phyloP scores from a whole-genome alignment of 2,797 vertebrate species.

The Artibeus jamaicensis region DNA sequence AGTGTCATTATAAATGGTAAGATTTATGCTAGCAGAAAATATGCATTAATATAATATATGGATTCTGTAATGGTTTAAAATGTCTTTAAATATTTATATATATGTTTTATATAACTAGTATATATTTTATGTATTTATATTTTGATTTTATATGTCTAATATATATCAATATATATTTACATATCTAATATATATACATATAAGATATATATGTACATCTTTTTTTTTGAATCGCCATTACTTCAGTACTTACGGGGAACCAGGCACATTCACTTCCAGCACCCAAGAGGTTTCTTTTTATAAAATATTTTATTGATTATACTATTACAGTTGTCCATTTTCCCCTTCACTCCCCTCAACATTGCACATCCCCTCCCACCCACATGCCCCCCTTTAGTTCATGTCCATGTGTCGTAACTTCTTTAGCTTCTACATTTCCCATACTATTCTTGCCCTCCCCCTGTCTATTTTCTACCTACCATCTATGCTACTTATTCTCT shows the following conservation, averaged over 20 bases:
- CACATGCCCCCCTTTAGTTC: too few species aligned
- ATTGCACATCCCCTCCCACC: too few species aligned
- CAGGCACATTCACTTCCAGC: background rate
- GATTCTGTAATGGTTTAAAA: background rate
- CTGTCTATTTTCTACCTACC: too few species aligned
- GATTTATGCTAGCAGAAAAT: background rate
- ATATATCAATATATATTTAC: background rate
- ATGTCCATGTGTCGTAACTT: too few species aligned
- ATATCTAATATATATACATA: background rate
- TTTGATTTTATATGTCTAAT: background rate
- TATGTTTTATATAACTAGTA: background rate
- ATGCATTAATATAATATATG: background rate
- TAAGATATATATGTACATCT: background rate
- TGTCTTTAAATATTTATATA: background rate
- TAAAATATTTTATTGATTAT: too few species aligned
- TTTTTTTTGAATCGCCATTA: background rate
- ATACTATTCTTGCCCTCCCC: too few species aligned
- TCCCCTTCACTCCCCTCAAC: too few species aligned
- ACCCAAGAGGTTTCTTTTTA: background rate
- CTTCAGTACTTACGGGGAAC: background rate
- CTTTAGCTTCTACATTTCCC: too few species aligned
- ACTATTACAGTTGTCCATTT: too few species aligned
- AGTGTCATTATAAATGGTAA: background rate
- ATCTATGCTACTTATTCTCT: too few species aligned
- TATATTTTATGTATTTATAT: background rate